Base-by-base conservation (phyloP, 2,888 invertebrate species). In the Timandra comae region DNA sequence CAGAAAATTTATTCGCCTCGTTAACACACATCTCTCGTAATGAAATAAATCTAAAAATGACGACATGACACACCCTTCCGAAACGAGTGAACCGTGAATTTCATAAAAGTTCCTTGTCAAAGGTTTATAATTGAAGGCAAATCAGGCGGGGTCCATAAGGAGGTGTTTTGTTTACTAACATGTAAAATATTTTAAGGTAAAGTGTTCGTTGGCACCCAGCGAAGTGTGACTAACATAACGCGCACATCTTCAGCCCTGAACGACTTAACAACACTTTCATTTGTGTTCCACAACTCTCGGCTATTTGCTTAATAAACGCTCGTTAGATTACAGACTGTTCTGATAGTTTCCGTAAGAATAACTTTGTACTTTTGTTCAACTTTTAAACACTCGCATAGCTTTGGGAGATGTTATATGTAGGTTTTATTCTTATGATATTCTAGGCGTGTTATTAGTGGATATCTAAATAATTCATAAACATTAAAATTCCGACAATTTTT, bases 221-320 rank as follows among this genome's bases (percentile, higher is more conserved):
- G 43, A 52, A 55, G 48, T 58, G 63, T 59, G 46, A 51, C 50
- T 47, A 58, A 56, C 50, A 49, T 35, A 51, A 42, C 49, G 42
- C 32, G 41, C 40, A 42, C 51, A 53, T 50, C 48, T 46, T 51
- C 37, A 29, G 38, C 24, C 36, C 46, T 39, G 36, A 52, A 56
- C 49, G 49, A 54, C 51, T 55, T 56, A 56, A 59, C 57, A 59
- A 56, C 63, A 60, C 53, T 63, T 58, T 51, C 60, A 54, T 60
- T 64, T 56, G 52, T 54, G 55, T 60, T 56, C 54, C 42, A 53
- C 47, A 61, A 62, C 56, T 64, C 62, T 56, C 56, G 35, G 54
- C 56, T 56, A 60, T 64, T 64, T 60, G 46, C 59, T 62, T 63
- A 62, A 62, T 64, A 64, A 60, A 61, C 48, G 52, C 63, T 62